phyloP scores from a whole-genome alignment of 2,888 invertebrate species.

The Slavum lentiscoides region DNA sequence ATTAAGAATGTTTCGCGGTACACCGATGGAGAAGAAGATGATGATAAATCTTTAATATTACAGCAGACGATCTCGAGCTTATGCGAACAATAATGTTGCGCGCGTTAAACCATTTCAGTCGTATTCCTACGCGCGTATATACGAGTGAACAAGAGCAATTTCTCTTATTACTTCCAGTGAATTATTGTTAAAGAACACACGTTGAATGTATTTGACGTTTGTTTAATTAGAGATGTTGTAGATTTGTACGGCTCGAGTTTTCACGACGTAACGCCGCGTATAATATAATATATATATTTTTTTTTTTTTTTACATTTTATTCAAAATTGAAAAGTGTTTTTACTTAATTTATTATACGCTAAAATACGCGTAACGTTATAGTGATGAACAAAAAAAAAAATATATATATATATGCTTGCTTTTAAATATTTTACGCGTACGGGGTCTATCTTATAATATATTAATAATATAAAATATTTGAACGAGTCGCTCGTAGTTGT shows the following conservation, averaged over 20 bases:
- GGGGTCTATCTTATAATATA: too few species aligned
- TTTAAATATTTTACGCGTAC: too few species aligned
- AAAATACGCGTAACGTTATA: too few species aligned
- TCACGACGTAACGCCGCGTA: neutral
- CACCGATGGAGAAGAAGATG: neutral
- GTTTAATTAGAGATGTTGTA: slow-evolving; percentile 20
- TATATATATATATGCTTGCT: too few species aligned
- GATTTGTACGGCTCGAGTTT: neutral
- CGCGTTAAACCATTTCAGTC: neutral
- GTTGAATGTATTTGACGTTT: slow-evolving; percentile 13
- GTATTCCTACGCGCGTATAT: too few species aligned
- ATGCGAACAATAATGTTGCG: slow-evolving; percentile 1
- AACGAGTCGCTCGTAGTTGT: too few species aligned
- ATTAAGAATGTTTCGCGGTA: neutral
- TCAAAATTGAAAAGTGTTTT: too few species aligned
- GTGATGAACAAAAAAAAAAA: too few species aligned
- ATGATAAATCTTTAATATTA: slow-evolving; percentile 32
- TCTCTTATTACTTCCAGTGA: neutral
- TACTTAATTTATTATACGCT: too few species aligned
- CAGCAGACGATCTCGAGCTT: neutral
- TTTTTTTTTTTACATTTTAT: neutral
- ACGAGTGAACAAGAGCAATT: neutral
- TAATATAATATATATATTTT: neutral
- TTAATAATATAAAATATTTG: too few species aligned
- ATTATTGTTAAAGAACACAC: slow-evolving; percentile 24